A percentile compares a stretch with the other conserved stretches of the same genome.
phyloP scores from a whole-genome alignment of 2,888 invertebrate genomes.

The Toxonevra muliebris region DNA sequence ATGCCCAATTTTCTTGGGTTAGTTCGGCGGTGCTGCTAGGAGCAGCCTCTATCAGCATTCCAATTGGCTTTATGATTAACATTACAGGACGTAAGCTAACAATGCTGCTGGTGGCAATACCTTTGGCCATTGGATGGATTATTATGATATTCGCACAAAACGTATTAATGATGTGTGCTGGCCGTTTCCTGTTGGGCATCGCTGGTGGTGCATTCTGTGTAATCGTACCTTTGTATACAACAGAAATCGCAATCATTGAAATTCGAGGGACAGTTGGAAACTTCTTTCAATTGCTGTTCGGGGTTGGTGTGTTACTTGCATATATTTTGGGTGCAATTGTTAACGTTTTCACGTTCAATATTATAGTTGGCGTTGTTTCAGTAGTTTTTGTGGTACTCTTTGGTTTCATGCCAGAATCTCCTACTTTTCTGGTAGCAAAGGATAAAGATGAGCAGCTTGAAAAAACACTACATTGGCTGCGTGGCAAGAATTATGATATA shows the following conservation, averaged over 20 bases:
- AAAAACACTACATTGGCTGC: conserved; percentile 74
- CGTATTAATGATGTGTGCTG: conserved; percentile 56
- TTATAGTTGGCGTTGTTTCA: conserved; percentile 64
- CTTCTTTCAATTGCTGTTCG: conserved; percentile 86
- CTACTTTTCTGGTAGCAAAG: conserved; percentile 74
- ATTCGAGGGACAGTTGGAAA: conserved; percentile 86
- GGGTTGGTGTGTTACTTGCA: conserved; percentile 80
- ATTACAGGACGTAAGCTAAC: conserved; percentile 76
- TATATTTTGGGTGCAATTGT: conserved; percentile 71
- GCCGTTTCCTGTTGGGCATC: conserved; percentile 61
- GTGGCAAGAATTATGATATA: conserved; percentile 76
- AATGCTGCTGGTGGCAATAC: conserved; percentile 66
- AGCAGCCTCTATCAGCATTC: conserved; percentile 76
- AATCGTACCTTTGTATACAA: conserved; percentile 84
- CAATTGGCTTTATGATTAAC: conserved; percentile 76
- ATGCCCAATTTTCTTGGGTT: conserved; percentile 74
- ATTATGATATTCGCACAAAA: conserved; percentile 81
- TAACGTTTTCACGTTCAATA: conserved; percentile 51
- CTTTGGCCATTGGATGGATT: conserved; percentile 80
- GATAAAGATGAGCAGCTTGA: conserved; percentile 73
- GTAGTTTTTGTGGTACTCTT: conserved; percentile 76
- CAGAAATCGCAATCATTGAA: conserved; percentile 85
- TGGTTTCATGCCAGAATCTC: conserved; percentile 88
- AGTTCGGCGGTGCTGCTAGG: conserved; percentile 77
- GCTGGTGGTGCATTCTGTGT: conserved; percentile 81